Evolutionary conservation across 2,797 vertebrate species (phyloP).

Genomic region (Astyanax mexicanus): DNA sequence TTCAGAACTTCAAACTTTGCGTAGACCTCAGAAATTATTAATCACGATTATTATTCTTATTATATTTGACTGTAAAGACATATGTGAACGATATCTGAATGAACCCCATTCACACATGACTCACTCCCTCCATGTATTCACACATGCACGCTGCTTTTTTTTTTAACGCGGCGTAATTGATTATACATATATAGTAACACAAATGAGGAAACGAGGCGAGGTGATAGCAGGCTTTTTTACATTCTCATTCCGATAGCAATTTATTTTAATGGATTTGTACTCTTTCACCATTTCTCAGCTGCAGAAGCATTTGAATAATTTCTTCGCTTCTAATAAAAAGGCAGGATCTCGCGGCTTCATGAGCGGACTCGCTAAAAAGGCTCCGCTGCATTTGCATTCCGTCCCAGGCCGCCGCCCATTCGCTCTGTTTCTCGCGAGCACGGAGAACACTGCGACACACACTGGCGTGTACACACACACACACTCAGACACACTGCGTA

Average conservation of each 20-base stretch:
- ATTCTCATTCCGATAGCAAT: constrained; percentile 46
- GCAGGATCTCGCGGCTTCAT: constrained; percentile 39
- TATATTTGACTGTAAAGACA: not conserved
- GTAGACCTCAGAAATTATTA: too few species aligned
- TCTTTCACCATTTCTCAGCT: constrained; percentile 37
- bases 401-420: not conserved
- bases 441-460: constrained; percentile 14
- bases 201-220: constrained; percentile 22
- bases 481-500: constrained; percentile 4
- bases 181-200: constrained; percentile 12
- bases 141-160: not conserved
- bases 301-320: constrained; percentile 66
- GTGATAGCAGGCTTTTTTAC: constrained; percentile 24
- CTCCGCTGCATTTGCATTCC: constrained; percentile 13
- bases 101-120: not conserved
- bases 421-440: constrained; percentile 4
- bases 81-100: not conserved
- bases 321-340: constrained; percentile 63
- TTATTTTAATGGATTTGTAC: constrained; percentile 61
- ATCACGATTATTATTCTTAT: too few species aligned
- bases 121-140: not conserved
- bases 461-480: not conserved
- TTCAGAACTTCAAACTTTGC: too few species aligned
- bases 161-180: not conserved
- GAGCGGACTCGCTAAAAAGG: constrained; percentile 43